Evolutionary conservation across 2,113 vertebrate species (phyloP).

Genomic region (Melanerpes aurifrons): DNA sequence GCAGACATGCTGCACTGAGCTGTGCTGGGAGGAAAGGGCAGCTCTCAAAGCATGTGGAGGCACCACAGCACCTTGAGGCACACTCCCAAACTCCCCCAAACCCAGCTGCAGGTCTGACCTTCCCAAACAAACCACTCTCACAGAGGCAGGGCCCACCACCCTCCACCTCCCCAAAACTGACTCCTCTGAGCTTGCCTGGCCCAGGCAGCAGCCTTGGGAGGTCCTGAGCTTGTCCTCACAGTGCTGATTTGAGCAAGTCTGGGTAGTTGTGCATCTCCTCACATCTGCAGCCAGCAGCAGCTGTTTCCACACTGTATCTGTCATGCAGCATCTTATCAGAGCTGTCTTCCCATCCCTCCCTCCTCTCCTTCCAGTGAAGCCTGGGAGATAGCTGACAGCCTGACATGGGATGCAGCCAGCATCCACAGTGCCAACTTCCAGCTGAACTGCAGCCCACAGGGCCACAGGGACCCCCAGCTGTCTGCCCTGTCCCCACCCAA

Average conservation of each 20-base stretch:
- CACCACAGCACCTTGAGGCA: accelerated
- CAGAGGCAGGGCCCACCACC: not conserved
- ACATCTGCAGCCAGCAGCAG: conserved; percentile 40
- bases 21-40: not conserved
- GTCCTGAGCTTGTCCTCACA: not conserved
- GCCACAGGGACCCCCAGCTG: accelerated
- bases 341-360: not conserved
- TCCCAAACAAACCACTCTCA: not conserved
- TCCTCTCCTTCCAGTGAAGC: not conserved
- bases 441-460: not conserved
- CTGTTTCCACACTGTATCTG: conserved; percentile 59
- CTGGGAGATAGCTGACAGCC: not conserved
- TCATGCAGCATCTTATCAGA: conserved; percentile 34
- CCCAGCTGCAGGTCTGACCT: no score
- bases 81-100: not conserved
- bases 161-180: not conserved
- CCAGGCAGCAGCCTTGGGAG: not conserved
- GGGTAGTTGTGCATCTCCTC: conserved; percentile 67
- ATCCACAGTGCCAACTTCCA: not conserved
- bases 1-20: not conserved
- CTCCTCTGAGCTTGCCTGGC: not conserved
- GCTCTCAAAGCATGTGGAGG: not conserved
- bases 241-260: conserved; percentile 1
- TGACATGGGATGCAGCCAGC: accelerated
- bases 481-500: not conserved